These are phyloP conservation scores for Drosophila albomicans DNA, from an alignment of 1,140 invertebrate species.

Conservation along the genomic window DNA sequence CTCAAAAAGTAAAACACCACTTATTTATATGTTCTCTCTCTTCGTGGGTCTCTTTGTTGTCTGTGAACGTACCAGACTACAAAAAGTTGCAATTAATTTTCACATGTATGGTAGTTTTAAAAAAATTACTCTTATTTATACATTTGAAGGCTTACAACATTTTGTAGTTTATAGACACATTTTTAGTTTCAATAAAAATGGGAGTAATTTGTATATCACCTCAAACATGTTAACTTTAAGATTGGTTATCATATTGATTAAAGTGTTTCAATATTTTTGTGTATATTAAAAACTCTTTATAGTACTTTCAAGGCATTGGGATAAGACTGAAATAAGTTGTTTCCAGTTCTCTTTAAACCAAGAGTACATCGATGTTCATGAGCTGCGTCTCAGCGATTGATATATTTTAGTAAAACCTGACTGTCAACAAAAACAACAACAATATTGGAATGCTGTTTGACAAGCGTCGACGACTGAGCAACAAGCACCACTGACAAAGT, in stretches of 20 bases:
- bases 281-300: not conserved
- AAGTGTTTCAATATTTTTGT: no score
- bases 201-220: no score
- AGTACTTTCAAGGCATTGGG: not conserved
- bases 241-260: no score
- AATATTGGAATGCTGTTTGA: conserved; percentile 75
- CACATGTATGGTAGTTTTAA: no score
- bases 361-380: conserved; percentile 15
- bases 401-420: conserved; percentile 58
- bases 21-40: not conserved
- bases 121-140: no score
- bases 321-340: not conserved
- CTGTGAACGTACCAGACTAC: no score
- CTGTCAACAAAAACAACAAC: conserved; percentile 49
- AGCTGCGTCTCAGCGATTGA: conserved; percentile 25
- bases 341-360: not conserved
- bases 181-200: no score
- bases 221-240: no score
- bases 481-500: conserved; percentile 40
- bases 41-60: no score
- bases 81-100: no score
- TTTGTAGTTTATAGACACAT: no score
- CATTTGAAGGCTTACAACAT: no score
- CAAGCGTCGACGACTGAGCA: conserved; percentile 59
- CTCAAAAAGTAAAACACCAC: conserved; percentile 1